Conservation (phyloP, 2,888 invertebrate species). For the Unio pictorum region DNA sequence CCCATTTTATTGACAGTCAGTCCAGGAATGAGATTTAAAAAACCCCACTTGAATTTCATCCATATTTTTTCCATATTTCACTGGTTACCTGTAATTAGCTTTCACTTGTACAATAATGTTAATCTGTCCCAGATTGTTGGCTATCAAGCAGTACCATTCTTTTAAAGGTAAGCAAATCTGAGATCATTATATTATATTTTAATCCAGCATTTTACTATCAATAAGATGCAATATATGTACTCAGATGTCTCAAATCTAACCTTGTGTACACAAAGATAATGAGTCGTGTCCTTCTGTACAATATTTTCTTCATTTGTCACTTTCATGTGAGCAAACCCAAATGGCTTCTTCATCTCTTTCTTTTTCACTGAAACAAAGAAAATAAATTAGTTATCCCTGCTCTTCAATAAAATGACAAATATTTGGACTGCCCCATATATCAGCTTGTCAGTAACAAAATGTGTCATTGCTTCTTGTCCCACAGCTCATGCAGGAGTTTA, state of each 20-base stretch:
- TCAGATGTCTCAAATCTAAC: conserved; percentile 81
- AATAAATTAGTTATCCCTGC: conserved; percentile 4
- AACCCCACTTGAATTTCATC: too few species aligned
- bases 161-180: too few species aligned
- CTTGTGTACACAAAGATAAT: conserved; percentile 45
- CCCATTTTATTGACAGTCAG: too few species aligned
- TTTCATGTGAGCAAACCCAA: conserved; percentile 88
- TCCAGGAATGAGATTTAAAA: too few species aligned
- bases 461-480: neutral
- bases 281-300: conserved; percentile 39
- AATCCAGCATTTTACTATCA: too few species aligned
- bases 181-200: too few species aligned
- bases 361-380: conserved; percentile 16
- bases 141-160: too few species aligned
- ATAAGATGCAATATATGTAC: too few species aligned
- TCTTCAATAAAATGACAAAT: neutral
- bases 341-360: conserved; percentile 77
- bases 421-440: neutral
- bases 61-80: too few species aligned
- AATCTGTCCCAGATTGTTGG: too few species aligned
- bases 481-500: neutral
- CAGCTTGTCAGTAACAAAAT: neutral
- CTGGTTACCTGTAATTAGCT: too few species aligned
- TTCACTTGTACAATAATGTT: too few species aligned
- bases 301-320: conserved; percentile 41